phyloP scores from a whole-genome alignment of 2,888 invertebrate genomes.

The Idaea aversata region DNA sequence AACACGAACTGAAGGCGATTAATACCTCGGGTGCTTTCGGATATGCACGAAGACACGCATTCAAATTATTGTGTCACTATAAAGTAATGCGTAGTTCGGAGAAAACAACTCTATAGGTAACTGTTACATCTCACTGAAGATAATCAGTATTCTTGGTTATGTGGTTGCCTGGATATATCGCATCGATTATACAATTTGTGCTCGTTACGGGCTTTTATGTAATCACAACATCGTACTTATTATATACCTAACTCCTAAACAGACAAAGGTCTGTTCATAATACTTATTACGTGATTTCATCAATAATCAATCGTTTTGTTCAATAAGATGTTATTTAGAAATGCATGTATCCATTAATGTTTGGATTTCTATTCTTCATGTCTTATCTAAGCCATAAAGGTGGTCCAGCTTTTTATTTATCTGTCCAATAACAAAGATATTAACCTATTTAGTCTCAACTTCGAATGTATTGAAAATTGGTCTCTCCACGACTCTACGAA shows the following conservation, averaged over 20 bases:
- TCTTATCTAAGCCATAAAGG: not conserved
- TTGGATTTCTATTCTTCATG: not conserved
- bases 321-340: too few species aligned
- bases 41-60: too few species aligned
- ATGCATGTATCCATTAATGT: too few species aligned
- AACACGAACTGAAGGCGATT: too few species aligned
- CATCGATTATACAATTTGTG: not conserved
- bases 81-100: too few species aligned
- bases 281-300: too few species aligned
- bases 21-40: too few species aligned
- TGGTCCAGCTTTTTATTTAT: not conserved
- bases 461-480: not conserved
- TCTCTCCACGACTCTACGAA: not conserved
- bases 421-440: not conserved
- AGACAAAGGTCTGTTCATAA: too few species aligned
- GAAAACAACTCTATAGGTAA: too few species aligned
- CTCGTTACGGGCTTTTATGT: not conserved
- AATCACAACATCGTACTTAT: not conserved
- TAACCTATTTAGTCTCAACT: not conserved
- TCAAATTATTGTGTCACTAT: too few species aligned
- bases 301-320: too few species aligned
- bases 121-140: not conserved
- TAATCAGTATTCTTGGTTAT: not conserved
- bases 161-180: not conserved
- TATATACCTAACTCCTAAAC: too few species aligned